Evolutionary conservation across 2,797 vertebrate species (phyloP).

Genomic region (Sarcophilus harrisii): DNA sequence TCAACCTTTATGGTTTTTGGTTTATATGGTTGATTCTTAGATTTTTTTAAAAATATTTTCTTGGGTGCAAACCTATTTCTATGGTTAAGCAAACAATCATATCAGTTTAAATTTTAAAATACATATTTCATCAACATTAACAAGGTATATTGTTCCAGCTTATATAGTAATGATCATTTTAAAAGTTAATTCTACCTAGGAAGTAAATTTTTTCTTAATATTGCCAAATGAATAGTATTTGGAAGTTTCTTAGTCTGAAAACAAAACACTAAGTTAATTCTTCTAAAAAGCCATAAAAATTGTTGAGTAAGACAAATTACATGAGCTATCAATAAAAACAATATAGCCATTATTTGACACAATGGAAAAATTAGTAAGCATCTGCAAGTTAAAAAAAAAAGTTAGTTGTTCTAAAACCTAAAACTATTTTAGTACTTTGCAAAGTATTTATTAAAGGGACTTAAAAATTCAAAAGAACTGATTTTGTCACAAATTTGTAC

Average conservation of each 20-base stretch:
- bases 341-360: neutral
- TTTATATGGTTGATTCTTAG: constrained; percentile 13
- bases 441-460: neutral
- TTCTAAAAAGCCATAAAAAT: neutral
- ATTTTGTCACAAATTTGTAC: neutral
- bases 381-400: neutral
- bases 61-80: too few species aligned
- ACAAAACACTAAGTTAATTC: neutral
- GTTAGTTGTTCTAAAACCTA: neutral
- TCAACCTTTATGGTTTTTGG: neutral
- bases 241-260: neutral
- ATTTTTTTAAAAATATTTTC: too few species aligned
- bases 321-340: neutral
- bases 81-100: neutral
- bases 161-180: neutral
- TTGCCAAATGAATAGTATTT: neutral
- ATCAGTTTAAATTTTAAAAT: neutral
- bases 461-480: neutral
- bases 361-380: neutral
- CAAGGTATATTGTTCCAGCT: neutral
- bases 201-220: neutral
- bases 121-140: neutral
- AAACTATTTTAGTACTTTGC: neutral
- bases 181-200: neutral
- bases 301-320: neutral